These are phyloP conservation scores for Enteromius unitaeniatus DNA, from an alignment of 2,797 vertebrate species.

Conservation along the genomic window DNA sequence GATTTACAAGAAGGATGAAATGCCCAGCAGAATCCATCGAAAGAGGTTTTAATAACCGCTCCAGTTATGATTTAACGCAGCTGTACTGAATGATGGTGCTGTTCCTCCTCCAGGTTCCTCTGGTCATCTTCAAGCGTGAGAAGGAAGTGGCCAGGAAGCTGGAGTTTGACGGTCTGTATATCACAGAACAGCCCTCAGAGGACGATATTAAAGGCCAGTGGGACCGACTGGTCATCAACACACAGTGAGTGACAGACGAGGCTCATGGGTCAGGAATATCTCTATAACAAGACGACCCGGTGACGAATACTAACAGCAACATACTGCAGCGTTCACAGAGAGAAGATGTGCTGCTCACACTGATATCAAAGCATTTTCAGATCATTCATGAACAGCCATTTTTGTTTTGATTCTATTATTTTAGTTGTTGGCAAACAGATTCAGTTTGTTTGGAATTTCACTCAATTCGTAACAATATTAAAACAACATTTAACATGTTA, in stretches of 20 bases:
- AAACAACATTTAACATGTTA: not conserved
- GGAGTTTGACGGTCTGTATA: slow-evolving; percentile 86
- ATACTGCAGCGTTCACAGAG: not conserved
- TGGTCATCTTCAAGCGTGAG: slow-evolving; percentile 86
- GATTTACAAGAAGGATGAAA: not conserved
- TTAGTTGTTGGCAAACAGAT: not conserved
- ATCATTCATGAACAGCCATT: not conserved
- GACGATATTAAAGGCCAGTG: slow-evolving; percentile 88
- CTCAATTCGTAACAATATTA: no score
- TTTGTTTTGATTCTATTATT: not conserved
- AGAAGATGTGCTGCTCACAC: not conserved
- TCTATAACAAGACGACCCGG: not conserved
- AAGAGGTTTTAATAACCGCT: slow-evolving; percentile 12
- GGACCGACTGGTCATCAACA: slow-evolving; percentile 87
- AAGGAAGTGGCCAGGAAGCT: slow-evolving; percentile 86
- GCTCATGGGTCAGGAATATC: not conserved
- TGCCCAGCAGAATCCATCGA: not conserved
- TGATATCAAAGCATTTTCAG: not conserved
- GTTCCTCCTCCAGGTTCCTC: slow-evolving; percentile 74
- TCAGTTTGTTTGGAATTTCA: no score
- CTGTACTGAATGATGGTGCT: not conserved
- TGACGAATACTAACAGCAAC: not conserved
- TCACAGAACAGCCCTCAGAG: slow-evolving; percentile 86
- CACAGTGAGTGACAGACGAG: slow-evolving; percentile 75
- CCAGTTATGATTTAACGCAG: not conserved